Conservation (phyloP, 1,140 invertebrate genomes). For the Apis laboriosa region DNA sequence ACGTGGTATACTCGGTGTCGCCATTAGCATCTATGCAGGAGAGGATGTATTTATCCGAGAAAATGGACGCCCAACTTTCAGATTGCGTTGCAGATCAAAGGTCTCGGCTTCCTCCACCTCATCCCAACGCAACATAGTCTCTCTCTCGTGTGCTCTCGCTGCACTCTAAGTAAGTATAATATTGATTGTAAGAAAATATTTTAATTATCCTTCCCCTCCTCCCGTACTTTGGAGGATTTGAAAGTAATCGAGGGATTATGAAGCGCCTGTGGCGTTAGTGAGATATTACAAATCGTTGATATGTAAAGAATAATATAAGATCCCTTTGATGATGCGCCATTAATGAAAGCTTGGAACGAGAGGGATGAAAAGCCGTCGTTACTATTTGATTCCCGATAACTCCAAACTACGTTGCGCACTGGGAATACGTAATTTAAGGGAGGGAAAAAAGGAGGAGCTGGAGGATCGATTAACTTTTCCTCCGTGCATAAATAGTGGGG, state of each 20-base stretch:
- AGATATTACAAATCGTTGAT: slow-evolving; percentile 14
- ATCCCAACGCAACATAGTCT: neutral
- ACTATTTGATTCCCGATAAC: slow-evolving; percentile 22
- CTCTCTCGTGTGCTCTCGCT: neutral
- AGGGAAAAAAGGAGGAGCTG: neutral
- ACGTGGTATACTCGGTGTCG: slow-evolving; percentile 57
- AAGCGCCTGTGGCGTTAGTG: neutral
- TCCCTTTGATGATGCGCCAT: slow-evolving; percentile 16
- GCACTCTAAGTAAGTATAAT: slow-evolving; percentile 17
- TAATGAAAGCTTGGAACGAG: neutral
- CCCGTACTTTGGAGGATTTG: no score
- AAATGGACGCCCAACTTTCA: slow-evolving; percentile 40
- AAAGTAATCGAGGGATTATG: neutral
- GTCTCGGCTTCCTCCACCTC: neutral
- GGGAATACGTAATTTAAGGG: slow-evolving; percentile 4
- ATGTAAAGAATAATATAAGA: slow-evolving; percentile 33
- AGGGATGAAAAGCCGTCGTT: neutral
- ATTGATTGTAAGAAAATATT: slow-evolving; percentile 46
- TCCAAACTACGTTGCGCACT: neutral
- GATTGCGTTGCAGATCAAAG: slow-evolving; percentile 38
- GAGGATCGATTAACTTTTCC: neutral
- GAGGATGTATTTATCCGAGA: slow-evolving; percentile 51
- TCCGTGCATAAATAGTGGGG: neutral
- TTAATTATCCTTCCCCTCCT: slow-evolving; percentile 17
- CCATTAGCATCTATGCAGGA: slow-evolving; percentile 58